Evolutionary conservation across 2,797 vertebrate genomes (phyloP).

Genomic region (Hemibagrus guttatus): DNA sequence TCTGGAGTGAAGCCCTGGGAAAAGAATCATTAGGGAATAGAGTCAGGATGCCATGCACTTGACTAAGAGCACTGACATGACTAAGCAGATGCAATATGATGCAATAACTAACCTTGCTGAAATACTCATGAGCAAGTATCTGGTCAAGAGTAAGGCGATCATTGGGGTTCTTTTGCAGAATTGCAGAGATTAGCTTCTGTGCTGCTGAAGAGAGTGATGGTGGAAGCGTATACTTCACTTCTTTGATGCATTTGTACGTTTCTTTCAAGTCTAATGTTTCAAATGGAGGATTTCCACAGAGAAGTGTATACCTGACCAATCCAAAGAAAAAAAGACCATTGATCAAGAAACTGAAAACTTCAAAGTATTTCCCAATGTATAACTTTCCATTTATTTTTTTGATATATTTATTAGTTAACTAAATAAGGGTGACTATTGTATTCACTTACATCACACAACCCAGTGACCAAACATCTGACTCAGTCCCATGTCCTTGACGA

Average conservation of each 20-base stretch:
- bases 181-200: constrained; percentile 87
- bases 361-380: not conserved
- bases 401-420: not conserved
- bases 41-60: not conserved
- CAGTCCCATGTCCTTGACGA: constrained; percentile 92
- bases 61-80: not conserved
- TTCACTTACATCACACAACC: constrained; percentile 94
- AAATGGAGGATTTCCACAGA: constrained; percentile 95
- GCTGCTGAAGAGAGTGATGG: constrained; percentile 84
- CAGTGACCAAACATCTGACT: constrained; percentile 95
- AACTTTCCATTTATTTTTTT: not conserved
- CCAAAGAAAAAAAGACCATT: not conserved
- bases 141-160: constrained; percentile 91
- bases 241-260: constrained; percentile 97
- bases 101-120: constrained; percentile 82
- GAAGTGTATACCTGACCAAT: constrained; percentile 87
- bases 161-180: constrained; percentile 87
- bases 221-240: constrained; percentile 89
- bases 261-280: constrained; percentile 97
- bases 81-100: not conserved
- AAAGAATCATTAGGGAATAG: not conserved
- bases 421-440: not conserved
- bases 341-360: constrained; percentile 10
- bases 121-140: constrained; percentile 94
- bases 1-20: constrained; percentile 91